Evolutionary conservation across 2,888 invertebrate species (phyloP).

Genomic region (Frankliniella fusca): DNA sequence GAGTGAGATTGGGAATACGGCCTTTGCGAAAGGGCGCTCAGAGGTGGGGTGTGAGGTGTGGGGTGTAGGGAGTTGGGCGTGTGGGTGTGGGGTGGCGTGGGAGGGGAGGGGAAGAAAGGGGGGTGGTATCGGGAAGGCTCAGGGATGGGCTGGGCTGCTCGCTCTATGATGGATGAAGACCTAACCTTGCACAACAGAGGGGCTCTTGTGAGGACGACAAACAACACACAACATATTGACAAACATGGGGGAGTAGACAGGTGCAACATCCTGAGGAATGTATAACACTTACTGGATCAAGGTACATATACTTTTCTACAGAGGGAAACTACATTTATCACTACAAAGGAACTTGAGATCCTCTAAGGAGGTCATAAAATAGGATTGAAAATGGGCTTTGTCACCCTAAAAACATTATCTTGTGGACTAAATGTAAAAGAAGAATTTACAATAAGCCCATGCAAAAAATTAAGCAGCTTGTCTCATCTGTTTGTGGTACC

Average conservation of each 20-base stretch:
- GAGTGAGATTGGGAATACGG: no score
- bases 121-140: not conserved
- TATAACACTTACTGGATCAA: no score
- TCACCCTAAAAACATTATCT: not conserved
- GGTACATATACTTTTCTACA: no score
- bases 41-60: not conserved
- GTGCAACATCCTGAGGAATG: no score
- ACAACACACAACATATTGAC: not conserved
- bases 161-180: conserved; percentile 20
- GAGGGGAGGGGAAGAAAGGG: not conserved
- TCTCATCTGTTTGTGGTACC: not conserved
- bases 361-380: no score
- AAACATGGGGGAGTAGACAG: not conserved
- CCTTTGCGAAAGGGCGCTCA: not conserved
- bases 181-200: conserved; percentile 4
- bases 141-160: not conserved
- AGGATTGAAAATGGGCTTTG: no score
- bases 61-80: not conserved
- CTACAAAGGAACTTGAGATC: no score
- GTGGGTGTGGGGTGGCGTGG: not conserved
- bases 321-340: no score
- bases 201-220: conserved; percentile 2
- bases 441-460: not conserved
- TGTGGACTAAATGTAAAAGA: not conserved
- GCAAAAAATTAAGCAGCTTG: not conserved